Percentiles rank a stretch among this genome's conserved stretches.
Evolutionary conservation across 1,140 invertebrate species (phyloP).

Genomic region (Himalopsyche phryganea): DNA sequence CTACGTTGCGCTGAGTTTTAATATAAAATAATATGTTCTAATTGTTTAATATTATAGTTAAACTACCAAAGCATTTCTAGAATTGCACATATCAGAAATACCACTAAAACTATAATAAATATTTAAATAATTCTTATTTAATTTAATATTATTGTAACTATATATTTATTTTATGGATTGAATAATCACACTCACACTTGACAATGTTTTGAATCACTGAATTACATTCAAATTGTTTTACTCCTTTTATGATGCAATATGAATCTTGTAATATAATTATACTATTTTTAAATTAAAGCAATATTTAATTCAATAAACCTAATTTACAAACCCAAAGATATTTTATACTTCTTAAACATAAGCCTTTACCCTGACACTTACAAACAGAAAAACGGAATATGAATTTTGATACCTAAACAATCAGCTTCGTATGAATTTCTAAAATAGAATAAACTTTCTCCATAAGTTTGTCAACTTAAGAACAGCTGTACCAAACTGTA

Average conservation of each 20-base stretch:
- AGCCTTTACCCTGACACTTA: too few species aligned
- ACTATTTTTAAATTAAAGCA: constrained; percentile 1
- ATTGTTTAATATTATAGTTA: neutral
- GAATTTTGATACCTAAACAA: too few species aligned
- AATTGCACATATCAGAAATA: constrained; percentile 1
- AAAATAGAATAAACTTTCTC: too few species aligned
- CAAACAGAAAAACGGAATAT: too few species aligned
- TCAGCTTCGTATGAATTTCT: too few species aligned
- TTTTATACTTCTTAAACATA: too few species aligned
- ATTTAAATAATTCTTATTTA: neutral
- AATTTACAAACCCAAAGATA: neutral
- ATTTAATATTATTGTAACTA: neutral
- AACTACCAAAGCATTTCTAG: neutral
- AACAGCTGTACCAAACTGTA: too few species aligned
- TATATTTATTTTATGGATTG: constrained; percentile 1
- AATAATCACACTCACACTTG: too few species aligned
- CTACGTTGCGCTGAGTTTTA: constrained; percentile 18
- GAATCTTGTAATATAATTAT: neutral
- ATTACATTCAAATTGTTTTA: too few species aligned
- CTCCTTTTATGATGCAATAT: too few species aligned
- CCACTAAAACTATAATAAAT: neutral
- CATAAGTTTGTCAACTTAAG: too few species aligned
- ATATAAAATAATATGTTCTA: constrained; percentile 10
- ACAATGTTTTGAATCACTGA: too few species aligned
- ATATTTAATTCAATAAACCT: constrained; percentile 7